Evolutionary conservation across 2,113 vertebrate genomes (phyloP).

Genomic region (Leucoraja erinaceus): DNA sequence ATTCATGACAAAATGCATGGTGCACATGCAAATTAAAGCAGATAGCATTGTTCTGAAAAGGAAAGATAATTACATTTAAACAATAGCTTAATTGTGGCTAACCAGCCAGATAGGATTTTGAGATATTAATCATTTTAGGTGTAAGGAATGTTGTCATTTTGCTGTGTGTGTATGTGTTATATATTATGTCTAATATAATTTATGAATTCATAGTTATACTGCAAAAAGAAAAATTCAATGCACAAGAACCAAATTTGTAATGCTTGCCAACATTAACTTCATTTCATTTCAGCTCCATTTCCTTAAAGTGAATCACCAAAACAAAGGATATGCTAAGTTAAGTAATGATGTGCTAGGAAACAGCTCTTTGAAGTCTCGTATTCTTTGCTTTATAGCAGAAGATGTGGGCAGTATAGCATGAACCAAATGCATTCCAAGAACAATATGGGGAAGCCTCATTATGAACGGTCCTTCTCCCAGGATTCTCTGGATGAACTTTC

Average conservation of each 20-base stretch:
- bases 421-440: constrained; percentile 58
- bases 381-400: constrained; percentile 51
- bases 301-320: neutral
- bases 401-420: constrained; percentile 65
- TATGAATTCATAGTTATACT: neutral
- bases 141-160: neutral
- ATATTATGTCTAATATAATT: too few species aligned
- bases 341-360: neutral
- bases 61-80: neutral
- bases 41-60: neutral
- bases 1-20: neutral
- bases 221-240: neutral
- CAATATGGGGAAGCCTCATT: constrained; percentile 46
- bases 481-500: constrained; percentile 86
- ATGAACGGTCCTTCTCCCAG: constrained; percentile 68
- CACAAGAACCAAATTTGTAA: neutral
- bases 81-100: neutral
- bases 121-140: neutral
- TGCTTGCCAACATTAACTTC: neutral
- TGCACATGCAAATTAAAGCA: neutral
- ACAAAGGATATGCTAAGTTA: neutral
- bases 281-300: neutral
- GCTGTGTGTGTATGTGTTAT: too few species aligned
- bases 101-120: neutral
- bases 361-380: neutral